Percentiles rank a stretch among this genome's conserved stretches.
phyloP scores from a whole-genome alignment of 2,888 invertebrate genomes.

The Stegophylla sp. region DNA sequence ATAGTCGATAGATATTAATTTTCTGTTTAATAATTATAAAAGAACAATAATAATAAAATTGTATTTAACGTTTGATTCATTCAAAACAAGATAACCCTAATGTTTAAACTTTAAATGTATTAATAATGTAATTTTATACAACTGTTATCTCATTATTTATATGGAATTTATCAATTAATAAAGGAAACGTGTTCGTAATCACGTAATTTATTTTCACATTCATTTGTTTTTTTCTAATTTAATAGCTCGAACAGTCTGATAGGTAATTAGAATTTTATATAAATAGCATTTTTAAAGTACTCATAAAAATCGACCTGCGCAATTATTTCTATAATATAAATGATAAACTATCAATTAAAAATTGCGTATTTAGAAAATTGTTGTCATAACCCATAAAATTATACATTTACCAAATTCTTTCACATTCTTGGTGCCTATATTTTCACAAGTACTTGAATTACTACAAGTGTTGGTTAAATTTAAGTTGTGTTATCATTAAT shows the following conservation, averaged over 20 bases:
- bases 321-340: too few relatives aligned
- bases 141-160: not conserved
- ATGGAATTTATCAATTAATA: conserved; percentile 27
- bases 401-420: too few relatives aligned
- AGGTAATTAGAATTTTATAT: not conserved
- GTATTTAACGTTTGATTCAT: not conserved
- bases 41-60: not conserved
- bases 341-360: too few relatives aligned
- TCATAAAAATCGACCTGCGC: not conserved
- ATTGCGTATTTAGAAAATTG: too few relatives aligned
- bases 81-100: not conserved
- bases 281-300: not conserved
- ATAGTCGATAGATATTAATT: too few relatives aligned
- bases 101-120: not conserved
- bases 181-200: conserved; percentile 22
- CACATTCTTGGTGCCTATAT: too few relatives aligned
- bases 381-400: too few relatives aligned
- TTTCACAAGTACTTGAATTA: too few relatives aligned
- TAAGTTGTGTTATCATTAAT: too few relatives aligned
- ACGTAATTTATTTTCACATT: conserved; percentile 25
- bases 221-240: conserved; percentile 1
- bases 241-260: not conserved
- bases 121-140: not conserved
- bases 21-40: not conserved
- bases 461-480: too few relatives aligned